Evolutionary conservation across 2,888 invertebrate species (phyloP).

Genomic region (Polyommatus iphigenia): DNA sequence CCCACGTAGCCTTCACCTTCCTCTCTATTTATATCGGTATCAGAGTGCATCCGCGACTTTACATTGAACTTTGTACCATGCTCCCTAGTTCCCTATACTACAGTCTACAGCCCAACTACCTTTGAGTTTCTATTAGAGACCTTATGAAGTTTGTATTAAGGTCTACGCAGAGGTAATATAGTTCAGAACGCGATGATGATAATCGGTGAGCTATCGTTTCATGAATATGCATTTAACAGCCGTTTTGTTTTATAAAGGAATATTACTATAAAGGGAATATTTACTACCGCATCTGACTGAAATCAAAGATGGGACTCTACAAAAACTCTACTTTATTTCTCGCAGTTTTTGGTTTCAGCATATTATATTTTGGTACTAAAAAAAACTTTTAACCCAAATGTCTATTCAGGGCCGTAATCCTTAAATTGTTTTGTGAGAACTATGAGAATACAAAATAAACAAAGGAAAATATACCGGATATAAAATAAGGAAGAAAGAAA

Average conservation of each 20-base stretch:
- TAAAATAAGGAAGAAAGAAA: neutral
- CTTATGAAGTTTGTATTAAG: neutral
- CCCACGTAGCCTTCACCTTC: constrained; percentile 64
- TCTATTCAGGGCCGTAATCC: neutral
- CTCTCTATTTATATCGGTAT: constrained; percentile 64
- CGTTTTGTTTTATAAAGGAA: neutral
- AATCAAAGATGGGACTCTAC: neutral
- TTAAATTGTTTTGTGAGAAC: neutral
- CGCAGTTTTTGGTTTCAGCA: neutral
- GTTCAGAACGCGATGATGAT: neutral
- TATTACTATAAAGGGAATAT: neutral
- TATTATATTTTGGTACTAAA: neutral
- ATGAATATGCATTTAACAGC: neutral
- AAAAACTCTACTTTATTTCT: neutral
- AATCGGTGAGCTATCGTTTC: neutral
- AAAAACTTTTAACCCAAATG: neutral
- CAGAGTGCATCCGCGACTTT: constrained; percentile 51
- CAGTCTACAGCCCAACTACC: neutral
- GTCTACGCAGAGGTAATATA: neutral
- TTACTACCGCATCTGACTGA: neutral
- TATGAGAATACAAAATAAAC: neutral
- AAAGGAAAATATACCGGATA: neutral
- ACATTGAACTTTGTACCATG: constrained; percentile 66
- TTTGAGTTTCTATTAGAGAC: neutral
- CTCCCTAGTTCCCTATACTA: constrained; percentile 34